A percentile compares a stretch with the other conserved stretches of the same genome.
Evolutionary conservation across 2,888 invertebrate genomes (phyloP).

Genomic region (Aspidiotus rigidus): DNA sequence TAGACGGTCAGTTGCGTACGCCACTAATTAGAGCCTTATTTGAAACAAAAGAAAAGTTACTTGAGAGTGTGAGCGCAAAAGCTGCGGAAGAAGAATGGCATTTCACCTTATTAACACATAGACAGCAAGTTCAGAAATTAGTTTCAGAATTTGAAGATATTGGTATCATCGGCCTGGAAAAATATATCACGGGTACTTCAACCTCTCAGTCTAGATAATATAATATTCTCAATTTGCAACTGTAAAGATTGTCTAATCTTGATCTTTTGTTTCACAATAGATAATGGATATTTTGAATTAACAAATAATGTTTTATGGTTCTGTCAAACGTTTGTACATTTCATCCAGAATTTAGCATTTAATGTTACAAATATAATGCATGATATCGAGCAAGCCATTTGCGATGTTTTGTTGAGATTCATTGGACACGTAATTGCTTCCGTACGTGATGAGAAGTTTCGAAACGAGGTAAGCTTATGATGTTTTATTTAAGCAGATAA

Average conservation of each 20-base stretch:
- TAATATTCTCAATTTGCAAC: too few species aligned
- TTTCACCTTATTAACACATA: constrained; percentile 67
- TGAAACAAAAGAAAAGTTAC: constrained; percentile 69
- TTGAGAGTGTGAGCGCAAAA: constrained; percentile 69
- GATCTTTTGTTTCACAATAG: constrained; percentile 40
- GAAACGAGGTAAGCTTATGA: constrained; percentile 12
- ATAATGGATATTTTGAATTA: constrained; percentile 61
- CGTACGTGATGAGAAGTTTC: constrained; percentile 7
- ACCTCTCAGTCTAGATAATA: not conserved
- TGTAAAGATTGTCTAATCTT: too few species aligned
- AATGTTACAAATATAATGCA: constrained; percentile 65
- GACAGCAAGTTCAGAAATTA: constrained; percentile 58
- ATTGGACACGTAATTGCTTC: constrained; percentile 22
- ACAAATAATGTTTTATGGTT: constrained; percentile 74
- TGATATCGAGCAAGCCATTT: constrained; percentile 61
- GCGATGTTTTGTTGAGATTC: constrained; percentile 52
- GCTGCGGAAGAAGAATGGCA: constrained; percentile 77
- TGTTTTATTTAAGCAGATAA: not conserved
- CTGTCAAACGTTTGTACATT: constrained; percentile 61
- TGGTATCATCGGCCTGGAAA: constrained; percentile 56
- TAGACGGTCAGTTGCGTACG: constrained; percentile 72
- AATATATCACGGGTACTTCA: constrained; percentile 50
- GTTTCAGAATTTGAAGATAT: constrained; percentile 60
- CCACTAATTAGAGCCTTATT: constrained; percentile 65
- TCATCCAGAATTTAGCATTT: constrained; percentile 67